Percentiles rank a stretch among this genome's conserved stretches.
Evolutionary conservation across 2,113 vertebrate species (phyloP).

Genomic region (Cynopterus brachyotis): DNA sequence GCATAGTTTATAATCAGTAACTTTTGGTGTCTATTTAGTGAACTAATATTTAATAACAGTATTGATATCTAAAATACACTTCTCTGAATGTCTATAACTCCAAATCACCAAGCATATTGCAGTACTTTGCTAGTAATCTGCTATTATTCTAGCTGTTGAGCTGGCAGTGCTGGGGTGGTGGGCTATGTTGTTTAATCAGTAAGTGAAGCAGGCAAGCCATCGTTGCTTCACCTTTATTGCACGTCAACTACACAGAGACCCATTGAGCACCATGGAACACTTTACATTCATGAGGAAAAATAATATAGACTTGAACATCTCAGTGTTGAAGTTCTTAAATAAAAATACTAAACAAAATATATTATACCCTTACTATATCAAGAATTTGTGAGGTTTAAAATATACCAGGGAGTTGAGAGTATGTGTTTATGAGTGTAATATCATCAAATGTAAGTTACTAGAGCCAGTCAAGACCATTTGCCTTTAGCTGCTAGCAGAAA

Average conservation of each 20-base stretch:
- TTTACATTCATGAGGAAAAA: background rate
- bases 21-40: conserved; percentile 22
- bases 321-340: background rate
- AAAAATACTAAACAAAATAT: conserved; percentile 46
- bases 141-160: conserved; percentile 16
- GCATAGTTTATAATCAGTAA: background rate
- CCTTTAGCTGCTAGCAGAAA: background rate
- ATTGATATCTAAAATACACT: conserved; percentile 13
- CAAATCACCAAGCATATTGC: conserved; percentile 3
- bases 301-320: background rate
- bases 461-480: background rate
- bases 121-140: background rate
- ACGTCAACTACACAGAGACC: background rate
- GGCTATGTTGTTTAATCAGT: background rate
- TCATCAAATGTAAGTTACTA: background rate
- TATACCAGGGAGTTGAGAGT: background rate
- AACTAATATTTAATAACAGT: conserved; percentile 43
- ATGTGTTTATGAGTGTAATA: conserved; percentile 47
- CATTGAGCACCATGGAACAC: background rate
- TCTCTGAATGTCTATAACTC: background rate
- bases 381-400: conserved; percentile 50
- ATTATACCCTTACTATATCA: conserved; percentile 43
- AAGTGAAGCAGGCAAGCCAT: background rate
- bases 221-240: conserved; percentile 52
- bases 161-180: accelerated